A percentile compares a stretch with the other conserved stretches of the same genome.
Evolutionary conservation across 2,888 invertebrate species (phyloP).

Genomic region (Pyrocoelia pectoralis): DNA sequence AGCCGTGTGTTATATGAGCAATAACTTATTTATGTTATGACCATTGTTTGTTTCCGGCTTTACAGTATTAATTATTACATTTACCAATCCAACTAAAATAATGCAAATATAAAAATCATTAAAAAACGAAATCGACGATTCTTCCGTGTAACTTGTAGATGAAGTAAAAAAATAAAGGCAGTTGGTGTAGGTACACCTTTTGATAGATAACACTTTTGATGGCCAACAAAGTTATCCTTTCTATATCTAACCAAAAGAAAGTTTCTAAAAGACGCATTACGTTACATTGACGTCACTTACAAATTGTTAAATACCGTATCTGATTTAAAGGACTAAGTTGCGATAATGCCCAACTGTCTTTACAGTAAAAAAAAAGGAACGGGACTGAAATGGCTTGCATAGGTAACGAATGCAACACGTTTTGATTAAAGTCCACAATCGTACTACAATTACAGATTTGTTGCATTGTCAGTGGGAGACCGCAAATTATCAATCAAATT

Average conservation of each 20-base stretch:
- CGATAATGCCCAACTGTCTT: not conserved
- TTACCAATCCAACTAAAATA: too few relatives aligned
- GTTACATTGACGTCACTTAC: too few relatives aligned
- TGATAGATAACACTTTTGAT: not conserved
- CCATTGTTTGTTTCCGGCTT: too few relatives aligned
- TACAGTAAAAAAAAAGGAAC: not conserved
- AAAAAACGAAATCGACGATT: too few relatives aligned
- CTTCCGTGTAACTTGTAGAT: too few relatives aligned
- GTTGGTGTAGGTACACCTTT: too few relatives aligned
- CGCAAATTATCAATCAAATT: conserved; percentile 58
- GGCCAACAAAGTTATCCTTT: conserved; percentile 1
- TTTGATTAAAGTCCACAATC: conserved; percentile 49
- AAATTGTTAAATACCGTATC: not conserved
- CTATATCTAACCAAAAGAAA: not conserved
- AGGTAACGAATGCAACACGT: conserved; percentile 37
- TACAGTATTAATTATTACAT: too few relatives aligned
- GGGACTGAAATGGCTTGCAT: not conserved
- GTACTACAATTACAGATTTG: conserved; percentile 56
- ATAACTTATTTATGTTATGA: too few relatives aligned
- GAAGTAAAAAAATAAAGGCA: too few relatives aligned
- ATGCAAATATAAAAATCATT: too few relatives aligned
- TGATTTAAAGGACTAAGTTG: not conserved
- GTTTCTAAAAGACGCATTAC: not conserved
- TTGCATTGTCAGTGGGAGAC: conserved; percentile 53
- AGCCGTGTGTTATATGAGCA: too few relatives aligned